A percentile compares a stretch with the other conserved stretches of the same genome.
These are phyloP conservation scores for Psittacula derbiana DNA, from an alignment of 2,797 vertebrate genomes.

Conservation along the genomic window DNA sequence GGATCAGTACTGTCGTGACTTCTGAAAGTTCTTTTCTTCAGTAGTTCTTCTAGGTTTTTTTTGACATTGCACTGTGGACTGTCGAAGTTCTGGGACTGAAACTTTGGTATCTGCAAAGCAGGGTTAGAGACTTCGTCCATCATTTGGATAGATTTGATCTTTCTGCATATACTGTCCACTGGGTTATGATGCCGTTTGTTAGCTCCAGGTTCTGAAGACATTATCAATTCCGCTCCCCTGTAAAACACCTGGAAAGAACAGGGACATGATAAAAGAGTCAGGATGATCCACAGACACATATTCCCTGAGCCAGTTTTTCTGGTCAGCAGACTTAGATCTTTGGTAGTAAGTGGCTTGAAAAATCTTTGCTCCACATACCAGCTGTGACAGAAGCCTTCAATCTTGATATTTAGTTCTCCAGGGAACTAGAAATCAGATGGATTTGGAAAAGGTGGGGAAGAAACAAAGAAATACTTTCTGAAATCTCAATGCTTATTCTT, in stretches of 20 bases:
- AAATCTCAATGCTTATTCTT: background rate
- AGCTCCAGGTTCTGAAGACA: background rate
- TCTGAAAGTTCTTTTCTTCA: constrained; percentile 77
- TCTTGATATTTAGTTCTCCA: background rate
- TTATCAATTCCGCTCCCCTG: background rate
- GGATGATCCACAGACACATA: background rate
- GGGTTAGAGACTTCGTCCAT: constrained; percentile 81
- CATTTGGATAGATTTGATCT: constrained; percentile 87
- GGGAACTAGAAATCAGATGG: background rate
- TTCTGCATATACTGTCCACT: constrained; percentile 90
- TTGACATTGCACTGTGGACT: constrained; percentile 79
- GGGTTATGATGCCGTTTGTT: constrained; percentile 84
- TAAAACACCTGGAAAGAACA: background rate
- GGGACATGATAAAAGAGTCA: background rate
- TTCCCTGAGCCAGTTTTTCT: rapidly evolving
- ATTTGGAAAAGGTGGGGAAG: background rate
- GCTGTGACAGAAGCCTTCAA: background rate
- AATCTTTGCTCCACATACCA: background rate
- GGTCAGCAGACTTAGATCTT: background rate
- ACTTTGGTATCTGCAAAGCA: constrained; percentile 83
- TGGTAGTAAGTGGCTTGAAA: background rate
- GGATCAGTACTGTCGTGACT: background rate
- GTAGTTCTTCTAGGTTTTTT: constrained; percentile 81
- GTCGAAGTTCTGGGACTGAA: constrained; percentile 82
- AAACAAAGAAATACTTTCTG: background rate